Base-by-base conservation (phyloP, 2,797 vertebrate genomes). In the Spondyliosoma cantharus region DNA sequence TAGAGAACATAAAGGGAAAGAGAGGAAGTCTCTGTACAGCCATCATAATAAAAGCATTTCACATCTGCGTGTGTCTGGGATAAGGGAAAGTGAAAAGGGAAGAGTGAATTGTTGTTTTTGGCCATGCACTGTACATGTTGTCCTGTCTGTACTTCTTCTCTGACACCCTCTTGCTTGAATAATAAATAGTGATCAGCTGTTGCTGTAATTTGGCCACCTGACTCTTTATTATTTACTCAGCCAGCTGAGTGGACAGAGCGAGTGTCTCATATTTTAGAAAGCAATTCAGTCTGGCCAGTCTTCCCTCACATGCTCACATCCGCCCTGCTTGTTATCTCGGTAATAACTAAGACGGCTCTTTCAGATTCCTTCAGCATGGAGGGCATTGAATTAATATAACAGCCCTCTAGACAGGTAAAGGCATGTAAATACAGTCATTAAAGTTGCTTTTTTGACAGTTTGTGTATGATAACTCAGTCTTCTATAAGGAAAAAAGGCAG, bases 181-280 rank as follows among this genome's bases (percentile, higher is more conserved):
- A 92, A 90, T 86, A 90, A 93, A 91, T 75, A 88, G 65, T 59
- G 68, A 89, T 90, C 74, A 83, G 89, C 86, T 92, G 87, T 86
- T 83, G 74, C 76, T 85, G 64, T 86, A 69, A 85, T 89, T 83
- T 81, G 68, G 74, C 87, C 87, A 86, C 84, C 87, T 87, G 89
- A 87, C 81, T 84, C 82, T 54, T 54, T 76, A 78, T 87, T 88
- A 81, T 74, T 78, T 71, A 9, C 74, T 74, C 61, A 76, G 60
- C 64, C 77, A 82, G 76, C 75, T 76, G 76, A 82, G 70, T 25
- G 74, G 66, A 80, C 13, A 58, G 63, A 84, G 56, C 63, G 78
- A 68, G 43, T 15, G 57, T 77, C 46, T 84, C 52, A 74, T 15
- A 42, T 19, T 54, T 71, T 16, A 74, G 42, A 81, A 49, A 69